Conservation (phyloP, 2,797 vertebrate genomes). For the Sciaenops ocellatus region DNA sequence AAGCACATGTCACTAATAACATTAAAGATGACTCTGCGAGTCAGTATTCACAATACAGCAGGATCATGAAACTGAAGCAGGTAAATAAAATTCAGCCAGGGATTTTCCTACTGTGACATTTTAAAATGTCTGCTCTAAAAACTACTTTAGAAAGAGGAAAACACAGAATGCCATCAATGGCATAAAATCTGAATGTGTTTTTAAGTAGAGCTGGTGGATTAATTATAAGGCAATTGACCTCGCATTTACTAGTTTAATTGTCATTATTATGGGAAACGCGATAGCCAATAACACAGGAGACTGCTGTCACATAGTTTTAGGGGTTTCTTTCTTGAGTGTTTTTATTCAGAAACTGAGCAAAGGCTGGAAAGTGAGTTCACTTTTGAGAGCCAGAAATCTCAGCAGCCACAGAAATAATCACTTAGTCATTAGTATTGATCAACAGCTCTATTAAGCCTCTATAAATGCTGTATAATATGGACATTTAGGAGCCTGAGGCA, state of each 20-base stretch:
- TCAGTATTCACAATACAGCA: no score
- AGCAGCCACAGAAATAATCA: conserved; percentile 15
- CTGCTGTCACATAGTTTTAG: background rate
- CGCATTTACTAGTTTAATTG: background rate
- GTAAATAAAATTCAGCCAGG: no score
- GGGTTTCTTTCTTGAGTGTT: background rate
- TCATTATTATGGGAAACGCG: background rate
- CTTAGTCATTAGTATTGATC: conserved; percentile 34
- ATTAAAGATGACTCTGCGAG: no score
- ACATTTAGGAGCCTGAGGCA: conserved; percentile 2
- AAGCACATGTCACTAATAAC: no score
- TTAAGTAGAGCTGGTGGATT: background rate
- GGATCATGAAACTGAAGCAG: no score
- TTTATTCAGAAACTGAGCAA: background rate
- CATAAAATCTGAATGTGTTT: background rate
- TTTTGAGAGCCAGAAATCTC: background rate
- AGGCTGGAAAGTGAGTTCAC: background rate
- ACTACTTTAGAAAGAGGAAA: background rate
- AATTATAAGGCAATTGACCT: background rate
- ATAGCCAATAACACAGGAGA: background rate
- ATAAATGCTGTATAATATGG: conserved; percentile 10
- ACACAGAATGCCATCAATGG: background rate
- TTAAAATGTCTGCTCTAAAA: no score
- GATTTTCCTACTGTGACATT: no score
- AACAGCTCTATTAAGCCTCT: background rate